Evolutionary conservation across 2,113 vertebrate genomes (phyloP).

Genomic region (Oxyruncus cristatus): DNA sequence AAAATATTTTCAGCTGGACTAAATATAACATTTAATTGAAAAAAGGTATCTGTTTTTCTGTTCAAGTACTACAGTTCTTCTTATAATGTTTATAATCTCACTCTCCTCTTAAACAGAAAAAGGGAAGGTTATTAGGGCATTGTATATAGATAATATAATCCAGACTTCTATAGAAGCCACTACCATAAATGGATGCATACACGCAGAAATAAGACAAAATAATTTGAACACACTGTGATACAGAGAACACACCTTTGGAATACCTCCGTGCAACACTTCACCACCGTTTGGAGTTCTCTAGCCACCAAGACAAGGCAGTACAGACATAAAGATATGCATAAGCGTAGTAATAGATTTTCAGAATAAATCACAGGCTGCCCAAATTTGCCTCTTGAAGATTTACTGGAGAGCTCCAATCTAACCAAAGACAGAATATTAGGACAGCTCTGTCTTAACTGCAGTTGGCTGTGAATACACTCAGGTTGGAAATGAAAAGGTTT

Average conservation of each 20-base stretch:
- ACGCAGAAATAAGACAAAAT: not conserved
- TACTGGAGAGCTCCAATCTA: not conserved
- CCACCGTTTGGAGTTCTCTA: not conserved
- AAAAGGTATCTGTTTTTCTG: not conserved
- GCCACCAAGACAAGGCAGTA: not conserved
- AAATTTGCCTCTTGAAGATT: not conserved
- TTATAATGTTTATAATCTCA: not conserved
- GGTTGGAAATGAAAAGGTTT: not conserved
- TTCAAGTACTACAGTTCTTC: not conserved
- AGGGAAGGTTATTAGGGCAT: not conserved
- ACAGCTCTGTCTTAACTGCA: not conserved
- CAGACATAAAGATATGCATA: not conserved
- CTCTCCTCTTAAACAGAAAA: not conserved
- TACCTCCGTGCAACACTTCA: not conserved
- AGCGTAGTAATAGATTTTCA: not conserved
- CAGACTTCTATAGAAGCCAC: not conserved
- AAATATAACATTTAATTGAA: not conserved
- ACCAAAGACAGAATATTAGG: not conserved
- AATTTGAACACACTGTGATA: not conserved
- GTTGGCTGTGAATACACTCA: not conserved
- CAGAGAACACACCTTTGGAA: not conserved
- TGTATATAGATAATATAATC: not conserved
- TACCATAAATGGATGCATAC: not conserved
- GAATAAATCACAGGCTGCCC: not conserved
- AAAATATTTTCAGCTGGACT: not conserved